Evolutionary conservation across 2,113 vertebrate genomes (phyloP).

Genomic region (Porphyrio hochstetteri): DNA sequence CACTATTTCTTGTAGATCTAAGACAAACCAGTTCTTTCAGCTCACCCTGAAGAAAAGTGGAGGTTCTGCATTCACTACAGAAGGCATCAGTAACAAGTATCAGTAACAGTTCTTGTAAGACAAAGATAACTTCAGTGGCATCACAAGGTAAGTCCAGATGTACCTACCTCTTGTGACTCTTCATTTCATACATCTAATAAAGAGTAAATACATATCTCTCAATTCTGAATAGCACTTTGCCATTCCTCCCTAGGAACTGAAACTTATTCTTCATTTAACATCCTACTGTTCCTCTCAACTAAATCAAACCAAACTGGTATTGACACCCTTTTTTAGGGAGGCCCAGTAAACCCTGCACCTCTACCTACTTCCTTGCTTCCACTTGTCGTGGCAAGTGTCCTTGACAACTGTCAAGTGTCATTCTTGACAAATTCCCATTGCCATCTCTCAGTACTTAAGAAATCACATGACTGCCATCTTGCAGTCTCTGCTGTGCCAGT

Average conservation of each 20-base stretch:
- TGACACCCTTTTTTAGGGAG: rapidly evolving
- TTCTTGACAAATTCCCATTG: background rate
- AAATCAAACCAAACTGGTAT: background rate
- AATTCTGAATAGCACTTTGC: background rate
- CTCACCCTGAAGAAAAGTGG: background rate
- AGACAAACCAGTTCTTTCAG: background rate
- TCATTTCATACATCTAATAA: background rate
- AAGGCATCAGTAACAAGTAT: background rate
- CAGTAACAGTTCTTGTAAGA: background rate
- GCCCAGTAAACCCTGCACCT: background rate
- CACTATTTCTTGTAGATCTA: background rate
- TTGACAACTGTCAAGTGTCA: background rate
- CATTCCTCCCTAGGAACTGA: background rate
- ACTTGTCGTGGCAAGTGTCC: too few relatives aligned
- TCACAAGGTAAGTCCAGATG: background rate
- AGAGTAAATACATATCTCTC: background rate
- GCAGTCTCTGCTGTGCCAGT: background rate
- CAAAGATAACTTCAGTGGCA: background rate
- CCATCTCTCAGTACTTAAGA: background rate
- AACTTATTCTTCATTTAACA: background rate
- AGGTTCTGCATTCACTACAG: background rate
- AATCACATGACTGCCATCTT: background rate
- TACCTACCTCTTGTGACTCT: background rate
- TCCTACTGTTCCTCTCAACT: background rate
- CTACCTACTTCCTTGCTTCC: background rate